Conservation (phyloP, 2,888 invertebrate species). For the Clunio marinus region DNA sequence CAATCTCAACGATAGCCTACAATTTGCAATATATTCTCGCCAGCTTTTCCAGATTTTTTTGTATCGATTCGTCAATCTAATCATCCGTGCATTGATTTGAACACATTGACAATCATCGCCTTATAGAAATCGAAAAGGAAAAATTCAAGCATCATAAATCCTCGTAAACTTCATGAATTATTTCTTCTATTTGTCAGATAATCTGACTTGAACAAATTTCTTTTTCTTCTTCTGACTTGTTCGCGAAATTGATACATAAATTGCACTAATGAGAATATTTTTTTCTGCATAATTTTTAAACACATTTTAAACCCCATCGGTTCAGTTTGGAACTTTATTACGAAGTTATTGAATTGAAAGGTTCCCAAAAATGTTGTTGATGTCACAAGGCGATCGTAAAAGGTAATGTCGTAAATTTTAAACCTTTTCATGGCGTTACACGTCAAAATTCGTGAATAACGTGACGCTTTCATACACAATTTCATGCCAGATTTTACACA, state of each 20-base stretch:
- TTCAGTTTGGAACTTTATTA: background rate
- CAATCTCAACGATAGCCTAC: background rate
- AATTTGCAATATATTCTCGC: background rate
- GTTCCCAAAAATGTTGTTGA: too few relatives aligned
- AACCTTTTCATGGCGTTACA: too few relatives aligned
- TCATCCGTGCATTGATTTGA: slow-evolving; percentile 26
- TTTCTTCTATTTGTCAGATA: background rate
- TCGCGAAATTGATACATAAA: slow-evolving; percentile 21
- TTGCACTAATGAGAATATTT: slow-evolving; percentile 22
- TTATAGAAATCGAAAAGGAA: background rate
- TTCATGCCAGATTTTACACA: background rate
- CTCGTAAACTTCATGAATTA: too few relatives aligned
- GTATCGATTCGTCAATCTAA: slow-evolving; percentile 29
- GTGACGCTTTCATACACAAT: background rate
- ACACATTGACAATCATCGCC: background rate
- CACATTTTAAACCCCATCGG: too few relatives aligned
- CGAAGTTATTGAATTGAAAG: background rate
- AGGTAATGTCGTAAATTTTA: background rate
- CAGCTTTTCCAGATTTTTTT: background rate
- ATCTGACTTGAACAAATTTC: slow-evolving; percentile 10
- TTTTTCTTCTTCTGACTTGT: too few relatives aligned
- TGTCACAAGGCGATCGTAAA: background rate
- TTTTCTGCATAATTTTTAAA: slow-evolving; percentile 9
- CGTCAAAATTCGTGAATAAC: too few relatives aligned
- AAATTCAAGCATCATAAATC: too few relatives aligned